Evolutionary conservation across 2,888 invertebrate genomes (phyloP).

Genomic region (Diachrysia chrysitis): DNA sequence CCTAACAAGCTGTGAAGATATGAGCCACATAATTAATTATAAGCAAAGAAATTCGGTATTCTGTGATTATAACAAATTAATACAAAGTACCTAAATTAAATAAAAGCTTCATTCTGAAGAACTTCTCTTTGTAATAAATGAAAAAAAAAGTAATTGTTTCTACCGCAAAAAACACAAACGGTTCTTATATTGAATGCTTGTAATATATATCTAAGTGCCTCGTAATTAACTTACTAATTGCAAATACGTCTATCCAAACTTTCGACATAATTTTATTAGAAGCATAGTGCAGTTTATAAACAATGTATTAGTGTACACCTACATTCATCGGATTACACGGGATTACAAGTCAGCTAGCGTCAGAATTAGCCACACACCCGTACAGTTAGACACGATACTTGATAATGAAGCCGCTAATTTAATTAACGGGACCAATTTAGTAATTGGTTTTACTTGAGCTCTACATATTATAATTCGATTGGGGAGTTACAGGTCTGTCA

Average conservation of each 20-base stretch:
- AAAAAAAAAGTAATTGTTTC: no score
- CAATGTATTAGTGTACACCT: slow-evolving; percentile 22
- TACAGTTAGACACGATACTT: slow-evolving; percentile 28
- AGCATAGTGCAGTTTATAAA: slow-evolving; percentile 9
- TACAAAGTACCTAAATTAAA: no score
- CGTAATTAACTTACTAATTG: neutral
- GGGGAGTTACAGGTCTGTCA: slow-evolving; percentile 26
- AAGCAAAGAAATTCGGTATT: no score
- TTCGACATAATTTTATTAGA: neutral
- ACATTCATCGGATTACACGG: slow-evolving; percentile 12
- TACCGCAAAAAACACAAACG: no score
- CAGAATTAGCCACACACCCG: slow-evolving; percentile 18
- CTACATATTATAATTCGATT: slow-evolving; percentile 56
- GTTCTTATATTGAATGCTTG: neutral
- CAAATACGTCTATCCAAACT: neutral
- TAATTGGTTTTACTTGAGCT: slow-evolving; percentile 53
- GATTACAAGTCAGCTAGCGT: slow-evolving; percentile 17
- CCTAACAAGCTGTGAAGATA: no score
- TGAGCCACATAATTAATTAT: no score
- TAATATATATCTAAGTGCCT: neutral
- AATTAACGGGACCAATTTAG: slow-evolving; percentile 50
- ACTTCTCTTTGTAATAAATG: no score
- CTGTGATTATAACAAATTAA: no score
- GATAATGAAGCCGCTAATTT: slow-evolving; percentile 42
- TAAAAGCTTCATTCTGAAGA: no score